Percentiles rank a stretch among this genome's conserved stretches.
Evolutionary conservation across 2,888 invertebrate species (phyloP).

Genomic region (Ypsolopha sequella): DNA sequence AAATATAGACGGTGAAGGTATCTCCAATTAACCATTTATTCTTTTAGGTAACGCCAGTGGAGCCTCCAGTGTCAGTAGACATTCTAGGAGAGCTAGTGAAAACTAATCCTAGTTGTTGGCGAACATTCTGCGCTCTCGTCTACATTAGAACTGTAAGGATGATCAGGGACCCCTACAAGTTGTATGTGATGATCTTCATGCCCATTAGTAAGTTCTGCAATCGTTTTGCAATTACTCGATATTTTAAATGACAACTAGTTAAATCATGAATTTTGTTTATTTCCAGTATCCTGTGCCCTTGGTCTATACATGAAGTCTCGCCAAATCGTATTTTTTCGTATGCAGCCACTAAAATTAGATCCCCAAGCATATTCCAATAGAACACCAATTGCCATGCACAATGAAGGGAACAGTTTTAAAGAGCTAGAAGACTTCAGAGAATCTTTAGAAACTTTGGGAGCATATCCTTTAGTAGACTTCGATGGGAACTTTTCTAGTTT

Average conservation of each 20-base stretch:
- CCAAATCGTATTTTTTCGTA: slow-evolving; percentile 73
- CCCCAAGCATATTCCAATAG: slow-evolving; percentile 72
- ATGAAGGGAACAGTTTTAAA: slow-evolving; percentile 50
- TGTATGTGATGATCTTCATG: slow-evolving; percentile 81
- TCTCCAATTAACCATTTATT: slow-evolving; percentile 5
- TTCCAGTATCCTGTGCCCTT: slow-evolving; percentile 73
- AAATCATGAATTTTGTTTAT: neutral
- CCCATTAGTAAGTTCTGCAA: slow-evolving; percentile 68
- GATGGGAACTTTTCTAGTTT: slow-evolving; percentile 77
- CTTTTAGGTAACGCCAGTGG: slow-evolving; percentile 58
- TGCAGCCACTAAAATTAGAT: slow-evolving; percentile 73
- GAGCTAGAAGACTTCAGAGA: slow-evolving; percentile 46
- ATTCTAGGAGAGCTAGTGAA: slow-evolving; percentile 74
- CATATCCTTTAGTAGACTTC: slow-evolving; percentile 61
- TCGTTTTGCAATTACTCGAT: too few species aligned
- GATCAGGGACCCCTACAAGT: slow-evolving; percentile 77
- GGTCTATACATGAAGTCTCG: slow-evolving; percentile 75
- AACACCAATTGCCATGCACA: slow-evolving; percentile 74
- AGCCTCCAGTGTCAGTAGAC: slow-evolving; percentile 64
- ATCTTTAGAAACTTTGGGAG: slow-evolving; percentile 47
- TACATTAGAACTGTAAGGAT: slow-evolving; percentile 75
- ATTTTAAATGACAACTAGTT: too few species aligned
- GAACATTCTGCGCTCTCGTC: slow-evolving; percentile 76
- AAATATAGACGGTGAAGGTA: neutral
- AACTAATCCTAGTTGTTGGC: slow-evolving; percentile 72